Conservation (phyloP, 2,113 vertebrate genomes). For the Semnopithecus entellus region DNA sequence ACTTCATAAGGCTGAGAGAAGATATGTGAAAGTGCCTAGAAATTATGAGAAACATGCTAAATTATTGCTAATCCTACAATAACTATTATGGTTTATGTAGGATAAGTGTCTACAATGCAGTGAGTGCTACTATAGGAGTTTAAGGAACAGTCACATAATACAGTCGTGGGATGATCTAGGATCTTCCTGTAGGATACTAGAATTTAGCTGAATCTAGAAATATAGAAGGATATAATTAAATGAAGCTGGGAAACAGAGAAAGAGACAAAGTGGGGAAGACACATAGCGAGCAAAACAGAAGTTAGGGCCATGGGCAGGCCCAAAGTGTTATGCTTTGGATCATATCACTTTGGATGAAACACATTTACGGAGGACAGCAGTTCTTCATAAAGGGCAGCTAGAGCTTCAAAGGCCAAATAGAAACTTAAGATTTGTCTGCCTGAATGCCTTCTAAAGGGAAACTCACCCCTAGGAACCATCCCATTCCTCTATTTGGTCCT, state of each 20-base stretch:
- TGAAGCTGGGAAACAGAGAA: not conserved
- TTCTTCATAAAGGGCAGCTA: not conserved
- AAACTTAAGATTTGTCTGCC: not conserved
- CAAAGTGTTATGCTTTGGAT: no score
- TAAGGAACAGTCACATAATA: not conserved
- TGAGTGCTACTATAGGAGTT: not conserved
- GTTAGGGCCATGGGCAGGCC: not conserved
- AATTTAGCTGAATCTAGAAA: not conserved
- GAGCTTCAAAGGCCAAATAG: not conserved
- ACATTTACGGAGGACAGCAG: not conserved
- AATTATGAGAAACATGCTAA: not conserved
- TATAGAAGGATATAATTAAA: not conserved
- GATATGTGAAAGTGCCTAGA: not conserved
- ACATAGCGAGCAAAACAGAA: not conserved
- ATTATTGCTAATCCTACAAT: not conserved
- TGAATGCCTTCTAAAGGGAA: not conserved
- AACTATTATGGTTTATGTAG: not conserved
- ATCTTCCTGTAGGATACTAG: not conserved
- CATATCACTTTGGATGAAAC: not conserved
- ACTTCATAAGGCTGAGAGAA: not conserved
- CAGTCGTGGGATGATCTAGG: not conserved
- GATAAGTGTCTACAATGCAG: not conserved
- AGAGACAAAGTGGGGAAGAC: not conserved
- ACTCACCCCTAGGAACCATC: not conserved
- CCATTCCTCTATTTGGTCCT: not conserved